These are phyloP conservation scores for Calameuta pallipes DNA, from an alignment of 2,888 invertebrate genomes.

Conservation along the genomic window DNA sequence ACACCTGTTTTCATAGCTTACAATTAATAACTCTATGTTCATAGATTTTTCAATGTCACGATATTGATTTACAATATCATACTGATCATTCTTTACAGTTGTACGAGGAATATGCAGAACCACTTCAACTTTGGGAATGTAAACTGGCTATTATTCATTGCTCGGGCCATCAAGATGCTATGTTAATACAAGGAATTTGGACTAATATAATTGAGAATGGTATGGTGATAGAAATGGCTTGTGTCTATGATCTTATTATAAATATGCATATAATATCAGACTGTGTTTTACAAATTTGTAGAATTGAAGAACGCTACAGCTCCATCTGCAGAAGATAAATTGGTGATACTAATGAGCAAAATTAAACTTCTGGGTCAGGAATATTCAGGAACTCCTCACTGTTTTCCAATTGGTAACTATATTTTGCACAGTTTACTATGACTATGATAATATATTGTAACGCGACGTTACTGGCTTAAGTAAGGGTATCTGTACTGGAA, in stretches of 20 bases:
- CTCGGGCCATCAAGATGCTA: constrained; percentile 90
- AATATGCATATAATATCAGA: not conserved
- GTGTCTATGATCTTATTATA: constrained; percentile 2
- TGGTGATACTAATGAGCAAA: constrained; percentile 80
- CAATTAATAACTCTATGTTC: no score
- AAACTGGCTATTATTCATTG: constrained; percentile 95
- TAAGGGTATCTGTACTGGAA: not conserved
- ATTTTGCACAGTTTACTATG: not conserved
- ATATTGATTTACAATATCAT: constrained; percentile 5
- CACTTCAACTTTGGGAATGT: constrained; percentile 90
- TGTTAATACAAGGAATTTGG: constrained; percentile 93
- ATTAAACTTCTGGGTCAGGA: constrained; percentile 81
- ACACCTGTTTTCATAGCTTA: no score
- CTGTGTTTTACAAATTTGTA: constrained; percentile 39
- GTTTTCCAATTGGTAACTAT: constrained; percentile 85
- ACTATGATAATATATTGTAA: no score
- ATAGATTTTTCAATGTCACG: no score
- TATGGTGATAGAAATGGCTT: constrained; percentile 27
- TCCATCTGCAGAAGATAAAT: constrained; percentile 70
- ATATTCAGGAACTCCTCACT: constrained; percentile 84
- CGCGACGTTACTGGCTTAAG: no score
- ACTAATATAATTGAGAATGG: constrained; percentile 78
- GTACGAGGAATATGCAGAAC: constrained; percentile 93
- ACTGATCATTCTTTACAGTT: constrained; percentile 68
- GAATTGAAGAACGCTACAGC: constrained; percentile 70